These are phyloP conservation scores for Brachionus manjavacas DNA, from an alignment of 1,140 invertebrate genomes.

Conservation along the genomic window DNA sequence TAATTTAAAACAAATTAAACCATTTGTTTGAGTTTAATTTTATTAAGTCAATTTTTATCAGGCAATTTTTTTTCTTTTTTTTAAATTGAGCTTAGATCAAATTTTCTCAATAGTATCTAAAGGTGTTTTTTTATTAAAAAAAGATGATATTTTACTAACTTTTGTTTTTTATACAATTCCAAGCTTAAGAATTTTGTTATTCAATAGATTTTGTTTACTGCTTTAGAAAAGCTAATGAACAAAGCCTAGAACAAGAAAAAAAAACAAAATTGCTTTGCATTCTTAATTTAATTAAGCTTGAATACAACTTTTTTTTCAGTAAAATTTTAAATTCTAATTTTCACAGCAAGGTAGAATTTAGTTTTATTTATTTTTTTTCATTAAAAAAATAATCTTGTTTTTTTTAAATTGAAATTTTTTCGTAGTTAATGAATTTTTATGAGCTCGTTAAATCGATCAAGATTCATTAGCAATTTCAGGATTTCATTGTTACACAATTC, in stretches of 20 bases:
- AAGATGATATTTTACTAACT: neutral
- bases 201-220: neutral
- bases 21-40: neutral
- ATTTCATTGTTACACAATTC: neutral
- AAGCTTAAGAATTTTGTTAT: neutral
- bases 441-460: slow-evolving; percentile 1
- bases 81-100: neutral
- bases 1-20: neutral
- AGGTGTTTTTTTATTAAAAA: neutral
- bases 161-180: neutral
- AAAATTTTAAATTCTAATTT: neutral
- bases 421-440: neutral
- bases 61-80: neutral
- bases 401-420: neutral
- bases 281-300: neutral
- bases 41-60: neutral
- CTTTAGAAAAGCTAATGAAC: neutral
- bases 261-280: neutral
- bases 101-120: neutral
- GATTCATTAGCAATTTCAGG: neutral
- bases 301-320: neutral
- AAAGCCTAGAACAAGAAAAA: neutral
- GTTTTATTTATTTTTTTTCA: neutral
- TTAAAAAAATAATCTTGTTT: slow-evolving; percentile 7
- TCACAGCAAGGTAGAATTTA: neutral